Percentiles rank a stretch among this genome's conserved stretches.
Conservation (phyloP, 2,888 invertebrate species). For the Tachina grossa region DNA sequence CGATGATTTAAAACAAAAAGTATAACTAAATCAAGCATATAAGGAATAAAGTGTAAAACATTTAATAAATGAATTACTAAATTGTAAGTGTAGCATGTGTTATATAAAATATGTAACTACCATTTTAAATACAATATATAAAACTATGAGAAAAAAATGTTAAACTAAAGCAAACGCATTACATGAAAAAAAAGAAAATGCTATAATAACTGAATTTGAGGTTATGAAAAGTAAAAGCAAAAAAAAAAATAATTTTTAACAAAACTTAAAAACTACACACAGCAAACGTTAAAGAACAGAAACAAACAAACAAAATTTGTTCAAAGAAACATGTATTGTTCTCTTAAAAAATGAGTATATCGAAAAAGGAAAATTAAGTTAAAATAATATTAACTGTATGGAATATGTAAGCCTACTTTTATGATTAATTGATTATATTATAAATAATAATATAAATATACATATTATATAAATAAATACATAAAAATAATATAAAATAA, state of each 20-base stretch:
- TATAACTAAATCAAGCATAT: slow-evolving; percentile 12
- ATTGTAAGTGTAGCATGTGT: slow-evolving; percentile 54
- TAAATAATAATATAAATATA: slow-evolving; percentile 72
- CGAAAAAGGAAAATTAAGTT: slow-evolving; percentile 49
- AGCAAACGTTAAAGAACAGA: slow-evolving; percentile 33
- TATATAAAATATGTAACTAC: slow-evolving; percentile 43
- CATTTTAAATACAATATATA: slow-evolving; percentile 9
- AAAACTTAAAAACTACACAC: slow-evolving; percentile 36
- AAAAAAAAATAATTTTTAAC: slow-evolving; percentile 30
- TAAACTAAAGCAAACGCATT: slow-evolving; percentile 14
- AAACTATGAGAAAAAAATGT: slow-evolving; percentile 39
- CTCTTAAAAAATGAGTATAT: slow-evolving; percentile 62
- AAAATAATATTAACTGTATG: slow-evolving; percentile 64
- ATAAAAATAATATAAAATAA: slow-evolving; percentile 69
- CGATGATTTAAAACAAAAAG: not conserved
- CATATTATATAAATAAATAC: slow-evolving; percentile 70
- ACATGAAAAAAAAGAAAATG: slow-evolving; percentile 1
- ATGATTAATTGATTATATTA: slow-evolving; percentile 74
- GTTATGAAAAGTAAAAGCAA: slow-evolving; percentile 19
- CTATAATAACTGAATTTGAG: slow-evolving; percentile 38
- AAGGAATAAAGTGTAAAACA: slow-evolving; percentile 39
- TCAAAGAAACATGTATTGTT: slow-evolving; percentile 62
- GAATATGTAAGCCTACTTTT: slow-evolving; percentile 69
- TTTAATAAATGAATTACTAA: slow-evolving; percentile 54
- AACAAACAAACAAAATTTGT: slow-evolving; percentile 53